Base-by-base conservation (phyloP, 2,888 invertebrate genomes). In the Leptopterna dolabrata region DNA sequence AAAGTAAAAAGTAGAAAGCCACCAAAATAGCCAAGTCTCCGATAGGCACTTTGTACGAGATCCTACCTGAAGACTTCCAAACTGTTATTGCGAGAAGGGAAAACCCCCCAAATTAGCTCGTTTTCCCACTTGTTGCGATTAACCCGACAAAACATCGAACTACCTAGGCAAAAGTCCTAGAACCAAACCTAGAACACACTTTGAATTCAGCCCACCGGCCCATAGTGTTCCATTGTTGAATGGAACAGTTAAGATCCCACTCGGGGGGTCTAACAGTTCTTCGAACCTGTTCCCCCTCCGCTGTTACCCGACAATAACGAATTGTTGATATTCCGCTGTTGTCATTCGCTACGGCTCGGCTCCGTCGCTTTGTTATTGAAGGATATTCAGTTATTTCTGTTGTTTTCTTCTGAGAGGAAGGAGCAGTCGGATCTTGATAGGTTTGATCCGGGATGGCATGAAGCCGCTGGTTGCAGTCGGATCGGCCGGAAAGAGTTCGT, bases 261-360 rank as follows among this genome's bases (percentile, higher is more conserved):
- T 73, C 30, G 36, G 73, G 73, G 73, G 78, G 78, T 45, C 78
- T 78, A 45, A 45, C 78, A 78, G 78, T 78, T 78, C 41, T 78
- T 78, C 45, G 78, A 78, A 78, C 78, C 78, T 73, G 36, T 1
- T 16, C 71, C 63, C 63, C 9, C 24, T 63, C 63, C 24, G 19
- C 19, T 19, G 24, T 1, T 24, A 24, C 63, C 19, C 63, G 24
- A 63, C 63, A 63, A 63, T 63, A 63, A 63, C 63, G 63, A 63
- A 63, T 63, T 63, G 63, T 63, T 63, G 63, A 63, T 63, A 63
- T 63, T 63, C 63, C 7, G 63, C 19, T 24, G 63, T 24, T 24
- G 63, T 63, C 63, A 63, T 63, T 63, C 63, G 4, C 11, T 63
- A 2, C 0, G 63, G 36, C 4, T 36, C 36, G 36, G 36, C 36